Evolutionary conservation across 2,113 vertebrate species (phyloP).

Genomic region (Casuarius casuarius): DNA sequence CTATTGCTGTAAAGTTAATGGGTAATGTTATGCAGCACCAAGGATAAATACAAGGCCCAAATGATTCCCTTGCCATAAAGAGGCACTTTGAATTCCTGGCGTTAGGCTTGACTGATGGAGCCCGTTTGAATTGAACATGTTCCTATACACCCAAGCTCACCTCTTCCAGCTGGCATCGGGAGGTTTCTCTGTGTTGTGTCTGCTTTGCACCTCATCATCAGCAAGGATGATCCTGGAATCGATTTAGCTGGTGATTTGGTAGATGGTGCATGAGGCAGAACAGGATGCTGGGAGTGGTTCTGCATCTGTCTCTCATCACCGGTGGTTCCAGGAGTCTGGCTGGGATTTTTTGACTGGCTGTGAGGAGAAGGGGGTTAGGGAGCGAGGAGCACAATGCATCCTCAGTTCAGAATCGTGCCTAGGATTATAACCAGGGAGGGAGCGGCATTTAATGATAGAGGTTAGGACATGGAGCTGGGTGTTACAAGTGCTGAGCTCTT

Average conservation of each 20-base stretch:
- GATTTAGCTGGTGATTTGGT: conserved; percentile 62
- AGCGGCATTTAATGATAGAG: not conserved
- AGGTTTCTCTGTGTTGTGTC: not conserved
- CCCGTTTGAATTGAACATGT: not conserved
- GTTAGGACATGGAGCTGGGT: not conserved
- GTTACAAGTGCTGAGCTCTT: not conserved
- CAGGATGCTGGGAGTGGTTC: conserved; percentile 56
- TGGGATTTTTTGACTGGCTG: not conserved
- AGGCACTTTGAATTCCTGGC: conserved; percentile 28
- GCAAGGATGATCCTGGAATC: conserved; percentile 46
- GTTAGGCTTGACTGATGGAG: not conserved
- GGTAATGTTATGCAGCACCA: not conserved
- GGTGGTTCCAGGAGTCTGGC: not conserved
- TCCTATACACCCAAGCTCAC: conserved; percentile 40
- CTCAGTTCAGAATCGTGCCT: accelerated
- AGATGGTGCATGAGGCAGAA: conserved; percentile 54
- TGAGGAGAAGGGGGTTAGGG: not conserved
- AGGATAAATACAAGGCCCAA: conserved; percentile 18
- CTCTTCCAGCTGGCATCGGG: conserved; percentile 54
- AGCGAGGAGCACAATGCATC: not conserved
- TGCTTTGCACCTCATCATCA: conserved; percentile 63
- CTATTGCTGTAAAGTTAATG: not conserved
- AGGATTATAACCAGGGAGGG: not conserved
- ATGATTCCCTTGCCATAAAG: not conserved
- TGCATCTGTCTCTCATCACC: conserved; percentile 37